Evolutionary conservation across 1,140 invertebrate genomes (phyloP), one percentile per base, ranked within the genome.

Genomic region (Piezodorus guildinii): DNA sequence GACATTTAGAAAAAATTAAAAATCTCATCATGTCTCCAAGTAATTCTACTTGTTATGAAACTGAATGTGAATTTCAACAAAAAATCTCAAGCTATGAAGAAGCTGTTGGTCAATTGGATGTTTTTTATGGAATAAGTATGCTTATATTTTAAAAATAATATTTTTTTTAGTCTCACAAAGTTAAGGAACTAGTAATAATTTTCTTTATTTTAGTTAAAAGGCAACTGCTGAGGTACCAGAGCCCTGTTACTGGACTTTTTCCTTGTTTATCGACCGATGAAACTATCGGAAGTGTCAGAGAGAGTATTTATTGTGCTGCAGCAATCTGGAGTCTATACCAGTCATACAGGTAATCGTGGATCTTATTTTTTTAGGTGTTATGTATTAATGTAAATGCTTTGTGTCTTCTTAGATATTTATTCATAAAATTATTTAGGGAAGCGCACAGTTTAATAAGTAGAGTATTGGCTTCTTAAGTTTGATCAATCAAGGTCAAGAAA

Each of bases 311-410:
- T 75, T 98, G 94, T 83, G 92, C 94, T 46, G 83, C 90, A 43
- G 88, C 94, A 19, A 83, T 96, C 54, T 99, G 96, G 96, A 90
- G 93, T 69, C 77, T 98, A 21, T 91, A 95, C 77, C 94, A 97
- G 77, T 91, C 94, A 5, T 98, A 98, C 75, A 87, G 91, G 90
- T 92, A 68, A 10, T 19, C 1, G 8, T 10, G 12, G 34, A 39
- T 39, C 34, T 6, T 39, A 39, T 39, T 39, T 10, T 6, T 8
- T 1, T 39, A 10, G 34, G 12, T 6, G 9, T 30, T 30, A 39
- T 8, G 1, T 10, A 12, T 4, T 6, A 39, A 39, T 39, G 2
- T 10, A 39, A 39, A 39, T 39, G 12, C 1, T 39, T 39, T 39
- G 9, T 39, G 8, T 30, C 8, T 30, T 30, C 8, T 30, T 30